These are phyloP conservation scores for Myopa tessellatipennis DNA, from an alignment of 2,888 invertebrate species.

Conservation along the genomic window DNA sequence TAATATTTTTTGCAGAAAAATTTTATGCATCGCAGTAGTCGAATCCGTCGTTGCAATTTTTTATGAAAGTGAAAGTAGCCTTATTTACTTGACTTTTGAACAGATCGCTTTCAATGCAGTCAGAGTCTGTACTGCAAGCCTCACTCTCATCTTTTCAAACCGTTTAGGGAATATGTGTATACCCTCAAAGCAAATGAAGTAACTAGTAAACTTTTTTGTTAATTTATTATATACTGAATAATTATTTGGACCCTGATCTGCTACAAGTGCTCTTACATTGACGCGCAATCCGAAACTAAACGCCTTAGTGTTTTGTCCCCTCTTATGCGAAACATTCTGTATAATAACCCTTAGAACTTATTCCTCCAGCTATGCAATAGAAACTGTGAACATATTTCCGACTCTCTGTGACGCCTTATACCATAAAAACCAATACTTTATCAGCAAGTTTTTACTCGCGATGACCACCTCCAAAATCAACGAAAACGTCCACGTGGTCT, in stretches of 20 bases:
- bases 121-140: background rate
- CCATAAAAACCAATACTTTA: background rate
- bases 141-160: background rate
- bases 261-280: background rate
- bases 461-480: no score
- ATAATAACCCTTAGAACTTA: no score
- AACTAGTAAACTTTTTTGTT: background rate
- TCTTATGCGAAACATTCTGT: no score
- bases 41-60: no score
- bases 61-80: no score
- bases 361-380: no score
- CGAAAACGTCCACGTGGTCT: no score
- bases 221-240: background rate
- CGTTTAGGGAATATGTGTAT: background rate
- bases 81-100: no score
- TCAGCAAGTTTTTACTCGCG: background rate
- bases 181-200: background rate
- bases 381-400: no score
- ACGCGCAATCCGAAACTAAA: background rate
- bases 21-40: no score
- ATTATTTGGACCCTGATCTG: background rate
- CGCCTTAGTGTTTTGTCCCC: no score
- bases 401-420: background rate
- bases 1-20: no score
- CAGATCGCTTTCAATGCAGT: background rate